Percentiles rank a stretch among this genome's conserved stretches.
These are phyloP conservation scores for Galago senegalensis DNA, from an alignment of 2,797 vertebrate genomes.

Conservation along the genomic window DNA sequence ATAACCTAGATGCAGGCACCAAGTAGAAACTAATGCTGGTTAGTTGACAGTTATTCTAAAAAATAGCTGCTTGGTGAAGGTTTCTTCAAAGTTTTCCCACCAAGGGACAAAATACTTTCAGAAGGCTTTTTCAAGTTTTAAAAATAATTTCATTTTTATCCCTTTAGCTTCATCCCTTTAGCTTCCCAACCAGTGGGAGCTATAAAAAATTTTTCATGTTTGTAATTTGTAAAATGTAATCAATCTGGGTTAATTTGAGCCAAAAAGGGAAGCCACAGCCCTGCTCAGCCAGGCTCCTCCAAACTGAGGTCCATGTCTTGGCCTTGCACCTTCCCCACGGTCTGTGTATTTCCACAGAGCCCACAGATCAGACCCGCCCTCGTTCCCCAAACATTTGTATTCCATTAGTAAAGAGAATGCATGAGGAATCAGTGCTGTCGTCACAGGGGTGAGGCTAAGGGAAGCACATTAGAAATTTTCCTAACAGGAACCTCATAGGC, in stretches of 20 bases:
- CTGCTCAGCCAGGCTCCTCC: background rate
- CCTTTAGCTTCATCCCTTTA: background rate
- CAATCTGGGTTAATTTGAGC: background rate
- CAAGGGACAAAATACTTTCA: background rate
- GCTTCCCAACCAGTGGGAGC: background rate
- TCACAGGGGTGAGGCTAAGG: background rate
- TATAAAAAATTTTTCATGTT: background rate
- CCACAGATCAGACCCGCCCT: background rate
- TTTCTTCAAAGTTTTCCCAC: background rate
- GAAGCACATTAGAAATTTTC: background rate
- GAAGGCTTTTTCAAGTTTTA: background rate
- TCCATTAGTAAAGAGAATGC: background rate
- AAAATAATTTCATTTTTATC: background rate
- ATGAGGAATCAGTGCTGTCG: background rate
- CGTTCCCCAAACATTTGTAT: background rate
- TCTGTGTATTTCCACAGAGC: background rate
- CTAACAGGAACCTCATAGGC: background rate
- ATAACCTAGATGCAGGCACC: background rate
- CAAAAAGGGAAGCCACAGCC: background rate
- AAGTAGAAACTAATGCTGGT: background rate
- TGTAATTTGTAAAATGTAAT: background rate
- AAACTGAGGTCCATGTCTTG: background rate
- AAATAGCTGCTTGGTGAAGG: background rate
- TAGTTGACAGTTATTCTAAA: background rate
- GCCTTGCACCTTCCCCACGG: rapidly evolving